Base-by-base conservation (phyloP, 2,797 vertebrate genomes). In the Gadopsis bispinosus region DNA sequence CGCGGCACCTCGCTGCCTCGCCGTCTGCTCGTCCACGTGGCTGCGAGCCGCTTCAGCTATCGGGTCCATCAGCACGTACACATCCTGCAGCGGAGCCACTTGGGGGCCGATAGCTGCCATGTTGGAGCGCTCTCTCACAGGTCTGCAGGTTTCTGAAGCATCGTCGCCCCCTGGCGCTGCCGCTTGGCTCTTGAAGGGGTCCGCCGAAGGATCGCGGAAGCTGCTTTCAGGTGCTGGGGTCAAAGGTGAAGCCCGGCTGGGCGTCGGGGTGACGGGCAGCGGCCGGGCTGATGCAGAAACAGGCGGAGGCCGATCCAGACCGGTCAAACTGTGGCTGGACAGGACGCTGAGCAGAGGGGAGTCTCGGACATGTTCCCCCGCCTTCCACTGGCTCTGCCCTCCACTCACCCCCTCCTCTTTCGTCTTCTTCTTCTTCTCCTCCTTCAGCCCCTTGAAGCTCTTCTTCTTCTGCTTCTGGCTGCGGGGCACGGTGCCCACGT, bases 401-500 rank as follows among this genome's bases (percentile, higher is more conserved):
- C 37, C 67, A 6, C 51, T 72, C 64, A 10, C n/a, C 48, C 9
- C 64, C 41, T 51, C 47, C 26, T 35, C 41, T 33, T 79, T 67
- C 31, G 41, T 37, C 41, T 72, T 70, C 10, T 54, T 67, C 64
- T 77, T 77, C 45, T 45, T 83, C 56, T 37, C 77, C 64, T 86
- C 74, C 62, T 75, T 87, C 71, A 50, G 37, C 9, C 60, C 64
- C 29, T 19, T 85, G 29, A 22, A 14, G 88, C 79, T 89, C 65
- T 69, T 89, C 65, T 69, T 89, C 61, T 62, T 86, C 77, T 87
- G 60, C 55, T 50, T 45, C 63, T 78, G 79, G 55, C 82, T 85
- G 64, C 97, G 95, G n/a, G 97, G 96, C 94, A 96, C 94, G 1
- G 97, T 98, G 54, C 96, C 97, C 91, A 96, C 96, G 53, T 97